Percentiles rank a stretch among this genome's conserved stretches.
phyloP scores from a whole-genome alignment of 2,797 vertebrate species.

The Pseudochromis fuscus region DNA sequence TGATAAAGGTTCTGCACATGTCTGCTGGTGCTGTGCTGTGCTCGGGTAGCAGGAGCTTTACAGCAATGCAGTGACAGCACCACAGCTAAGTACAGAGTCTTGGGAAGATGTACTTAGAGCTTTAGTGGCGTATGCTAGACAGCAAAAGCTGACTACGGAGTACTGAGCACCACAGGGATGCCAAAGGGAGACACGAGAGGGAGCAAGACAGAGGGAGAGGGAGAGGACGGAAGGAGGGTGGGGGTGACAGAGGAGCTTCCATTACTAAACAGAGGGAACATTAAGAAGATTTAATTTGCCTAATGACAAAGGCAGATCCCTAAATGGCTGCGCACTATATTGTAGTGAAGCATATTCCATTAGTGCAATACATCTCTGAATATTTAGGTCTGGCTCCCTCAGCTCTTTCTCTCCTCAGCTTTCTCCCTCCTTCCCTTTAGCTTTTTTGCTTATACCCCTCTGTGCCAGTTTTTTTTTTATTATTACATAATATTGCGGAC shows the following conservation, averaged over 20 bases:
- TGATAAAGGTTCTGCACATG: conserved; percentile 19
- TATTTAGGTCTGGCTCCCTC: conserved; percentile 62
- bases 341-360: conserved; percentile 71
- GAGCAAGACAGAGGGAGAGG: conserved; percentile 54
- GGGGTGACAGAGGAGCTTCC: conserved; percentile 67
- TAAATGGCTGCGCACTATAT: conserved; percentile 72
- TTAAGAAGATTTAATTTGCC: conserved; percentile 79
- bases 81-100: conserved; percentile 74
- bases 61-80: conserved; percentile 77
- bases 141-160: conserved; percentile 76
- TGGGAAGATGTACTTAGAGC: conserved; percentile 77
- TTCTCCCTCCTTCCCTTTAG: conserved; percentile 49
- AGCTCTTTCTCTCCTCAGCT: conserved; percentile 18
- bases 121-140: conserved; percentile 75
- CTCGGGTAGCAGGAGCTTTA: conserved; percentile 55
- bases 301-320: conserved; percentile 76
- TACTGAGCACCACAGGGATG: conserved; percentile 72
- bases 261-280: conserved; percentile 77
- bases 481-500: conserved; percentile 75
- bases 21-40: conserved; percentile 38
- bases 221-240: conserved; percentile 24
- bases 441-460: conserved; percentile 60
- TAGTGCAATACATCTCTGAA: conserved; percentile 68
- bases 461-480: conserved; percentile 67
- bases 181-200: conserved; percentile 71